Evolutionary conservation across 2,113 vertebrate genomes (phyloP).

Genomic region (Carollia perspicillata): DNA sequence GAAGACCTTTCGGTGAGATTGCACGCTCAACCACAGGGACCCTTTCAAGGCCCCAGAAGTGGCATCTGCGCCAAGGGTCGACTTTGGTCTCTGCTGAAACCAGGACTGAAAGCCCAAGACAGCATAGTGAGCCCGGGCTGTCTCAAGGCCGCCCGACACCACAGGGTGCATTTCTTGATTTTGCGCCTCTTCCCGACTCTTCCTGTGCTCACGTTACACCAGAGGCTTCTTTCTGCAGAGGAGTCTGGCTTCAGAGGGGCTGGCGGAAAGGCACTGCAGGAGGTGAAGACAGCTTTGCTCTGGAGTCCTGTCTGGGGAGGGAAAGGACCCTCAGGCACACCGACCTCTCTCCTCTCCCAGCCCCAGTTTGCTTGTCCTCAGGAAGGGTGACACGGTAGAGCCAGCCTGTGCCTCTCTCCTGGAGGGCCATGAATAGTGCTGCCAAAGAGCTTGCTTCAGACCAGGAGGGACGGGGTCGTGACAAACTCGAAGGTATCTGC

Average conservation of each 20-base stretch:
- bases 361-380: not conserved
- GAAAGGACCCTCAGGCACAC: not conserved
- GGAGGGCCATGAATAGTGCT: not conserved
- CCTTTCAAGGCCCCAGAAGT: not conserved
- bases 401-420: not conserved
- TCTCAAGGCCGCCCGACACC: conserved; percentile 60
- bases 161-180: conserved; percentile 16
- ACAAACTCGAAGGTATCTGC: not conserved
- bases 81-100: not conserved
- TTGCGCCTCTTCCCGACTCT: not conserved
- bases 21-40: not conserved
- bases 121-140: rapidly evolving
- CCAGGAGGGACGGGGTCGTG: not conserved
- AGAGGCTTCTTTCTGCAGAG: not conserved
- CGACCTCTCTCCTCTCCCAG: not conserved
- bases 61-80: not conserved
- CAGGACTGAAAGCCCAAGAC: not conserved
- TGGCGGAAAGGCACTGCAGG: not conserved
- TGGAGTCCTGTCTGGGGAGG: too few species aligned
- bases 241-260: not conserved
- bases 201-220: not conserved
- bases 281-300: too few species aligned
- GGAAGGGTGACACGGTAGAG: not conserved
- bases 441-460: not conserved
- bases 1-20: not conserved